Evolutionary conservation across 2,888 invertebrate genomes (phyloP), one percentile per base, ranked within the genome.

Genomic region (Daptonema setosum): DNA sequence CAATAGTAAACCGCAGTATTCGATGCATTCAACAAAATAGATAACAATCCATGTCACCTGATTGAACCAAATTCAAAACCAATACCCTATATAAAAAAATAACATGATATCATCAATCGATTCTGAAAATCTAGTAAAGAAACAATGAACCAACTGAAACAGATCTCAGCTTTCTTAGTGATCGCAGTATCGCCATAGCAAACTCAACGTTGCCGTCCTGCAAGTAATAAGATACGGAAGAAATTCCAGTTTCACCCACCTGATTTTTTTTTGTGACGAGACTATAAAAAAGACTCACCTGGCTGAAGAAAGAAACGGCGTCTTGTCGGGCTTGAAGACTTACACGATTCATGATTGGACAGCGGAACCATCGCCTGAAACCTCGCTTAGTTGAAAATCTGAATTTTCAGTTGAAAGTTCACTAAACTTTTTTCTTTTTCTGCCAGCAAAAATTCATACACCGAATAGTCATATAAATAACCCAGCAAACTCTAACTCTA

Each of bases 261-360:
- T n/a, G n/a, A n/a, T n/a, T n/a, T n/a, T n/a, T n/a, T n/a, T n/a
- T n/a, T n/a, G n/a, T n/a, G n/a, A n/a, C n/a, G n/a, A n/a, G n/a
- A n/a, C n/a, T n/a, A n/a, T n/a, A n/a, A n/a, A n/a, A n/a, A n/a
- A n/a, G n/a, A n/a, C n/a, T n/a, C n/a, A n/a, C n/a, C n/a, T n/a
- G n/a, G n/a, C n/a, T 71, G 66, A 82, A 82, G 72, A 80, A 85
- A 17, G 77, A 75, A 14, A 87, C 77, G 28, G 82, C 81, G 61
- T 82, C 79, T 58, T 81, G 79, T 14, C 87, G 77, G 50, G 78
- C 76, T 30, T 76, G 72, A 22, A 87, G 71, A 11, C 78, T 71
- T 0, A 71, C 67, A 1, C 78, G 64, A 67, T 85, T 77, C 54
- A 78, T 79, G 0, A 80, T 79, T 0, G 87, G 87, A 63, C 80